These are phyloP conservation scores for Hemiprocne comata DNA, from an alignment of 2,113 vertebrate genomes.

Conservation along the genomic window DNA sequence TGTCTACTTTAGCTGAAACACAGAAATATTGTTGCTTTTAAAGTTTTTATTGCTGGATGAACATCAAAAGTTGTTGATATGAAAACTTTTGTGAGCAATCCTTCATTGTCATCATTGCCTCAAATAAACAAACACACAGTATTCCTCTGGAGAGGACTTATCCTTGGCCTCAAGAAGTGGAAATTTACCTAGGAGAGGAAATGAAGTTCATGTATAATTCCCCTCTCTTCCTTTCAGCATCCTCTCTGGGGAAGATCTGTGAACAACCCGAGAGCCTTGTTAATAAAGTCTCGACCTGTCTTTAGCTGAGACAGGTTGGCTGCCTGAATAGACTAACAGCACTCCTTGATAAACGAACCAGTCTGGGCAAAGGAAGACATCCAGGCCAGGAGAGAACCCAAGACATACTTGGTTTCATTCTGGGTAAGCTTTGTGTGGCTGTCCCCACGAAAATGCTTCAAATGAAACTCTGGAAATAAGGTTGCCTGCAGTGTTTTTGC, in stretches of 20 bases:
- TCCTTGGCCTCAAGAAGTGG: background rate
- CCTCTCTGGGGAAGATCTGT: background rate
- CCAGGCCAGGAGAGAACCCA: background rate
- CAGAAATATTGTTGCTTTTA: background rate
- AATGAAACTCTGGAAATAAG: background rate
- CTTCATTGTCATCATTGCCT: background rate
- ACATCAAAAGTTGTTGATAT: background rate
- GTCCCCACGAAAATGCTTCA: background rate
- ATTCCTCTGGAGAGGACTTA: background rate
- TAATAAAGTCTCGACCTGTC: background rate
- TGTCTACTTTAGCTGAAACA: background rate
- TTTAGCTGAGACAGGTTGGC: background rate
- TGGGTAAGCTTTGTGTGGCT: background rate
- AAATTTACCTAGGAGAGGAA: slow-evolving; percentile 29
- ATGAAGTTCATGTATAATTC: background rate
- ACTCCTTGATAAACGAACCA: background rate
- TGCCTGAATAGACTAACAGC: background rate
- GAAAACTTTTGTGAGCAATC: background rate
- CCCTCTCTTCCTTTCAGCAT: background rate
- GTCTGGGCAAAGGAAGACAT: background rate
- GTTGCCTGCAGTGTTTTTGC: background rate
- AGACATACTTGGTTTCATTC: background rate
- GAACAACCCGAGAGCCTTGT: background rate
- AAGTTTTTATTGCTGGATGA: background rate
- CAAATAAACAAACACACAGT: background rate